Base-by-base conservation (phyloP, 2,797 vertebrate genomes). In the Petrocephalus schoutedeni region DNA sequence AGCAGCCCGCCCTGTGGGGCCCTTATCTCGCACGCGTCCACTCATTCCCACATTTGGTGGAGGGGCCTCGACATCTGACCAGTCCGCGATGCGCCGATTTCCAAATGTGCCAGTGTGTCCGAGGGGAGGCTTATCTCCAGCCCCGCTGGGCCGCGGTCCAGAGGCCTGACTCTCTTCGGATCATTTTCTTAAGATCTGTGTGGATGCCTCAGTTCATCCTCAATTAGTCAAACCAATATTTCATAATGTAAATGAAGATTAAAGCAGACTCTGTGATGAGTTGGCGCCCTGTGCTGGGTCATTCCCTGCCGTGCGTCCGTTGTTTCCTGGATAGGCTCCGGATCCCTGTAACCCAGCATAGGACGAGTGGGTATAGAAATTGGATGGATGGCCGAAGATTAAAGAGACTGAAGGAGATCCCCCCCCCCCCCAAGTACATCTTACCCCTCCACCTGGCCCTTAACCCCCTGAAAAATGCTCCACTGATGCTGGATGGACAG, bases 181-280 rank as follows among this genome's bases (percentile, higher is more conserved):
- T 53, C 53, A 32, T 67, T 67, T 67, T 67, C 61, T 10, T 64
- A 28, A 64, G 53, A 23, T 85, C 54, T 85, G 23, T 36, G 56
- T 56, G 32, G 32, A 12, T 36, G 28, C 28, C 19, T 41, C 28
- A 54, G 2, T 59, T 85, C 54, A 85, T 85, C 84, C 54, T 32
- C 54, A 85, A 28, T 57, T 23, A 85, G 54, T 19, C 32, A 58
- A 57, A 85, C 54, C 54, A 57, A 19, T 32, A 85, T 57, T 58
- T 85, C 23, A 85, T n/a, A 7, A 57, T 28, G 58, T 28, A 85
- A 53, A 23, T 84, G n/a, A 84, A 84, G 51, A n/a, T 83, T 83
- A 45, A 53, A 21, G 45, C 14, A 9, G 64, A 67, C 23, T 32
- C 61, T 67, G 23, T 28, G 64, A 67, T 67, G n/a, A 1, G 58